Evolutionary conservation across 1,140 invertebrate species (phyloP).

Genomic region (Oedothorax gibbosus): DNA sequence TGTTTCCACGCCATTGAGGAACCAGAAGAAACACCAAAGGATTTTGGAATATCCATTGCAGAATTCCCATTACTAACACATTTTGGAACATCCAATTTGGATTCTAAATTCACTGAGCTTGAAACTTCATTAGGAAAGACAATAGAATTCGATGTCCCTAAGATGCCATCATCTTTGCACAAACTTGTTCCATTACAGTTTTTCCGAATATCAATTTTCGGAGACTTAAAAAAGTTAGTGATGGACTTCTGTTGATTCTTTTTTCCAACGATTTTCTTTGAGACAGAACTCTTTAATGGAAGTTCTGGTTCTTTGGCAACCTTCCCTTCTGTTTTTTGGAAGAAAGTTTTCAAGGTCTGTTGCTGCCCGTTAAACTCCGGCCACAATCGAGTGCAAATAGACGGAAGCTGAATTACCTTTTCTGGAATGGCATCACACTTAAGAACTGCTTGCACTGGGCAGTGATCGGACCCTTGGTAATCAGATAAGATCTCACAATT

Average conservation of each 20-base stretch:
- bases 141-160: background rate
- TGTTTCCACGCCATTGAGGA: constrained; percentile 67
- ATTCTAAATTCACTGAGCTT: no score
- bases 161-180: no score
- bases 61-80: background rate
- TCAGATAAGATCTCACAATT: constrained; percentile 69
- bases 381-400: constrained; percentile 71
- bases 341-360: constrained; percentile 70
- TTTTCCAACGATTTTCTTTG: background rate
- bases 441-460: constrained; percentile 71
- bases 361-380: constrained; percentile 73
- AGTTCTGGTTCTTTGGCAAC: background rate
- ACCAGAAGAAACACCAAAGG: background rate
- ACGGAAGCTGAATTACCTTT: constrained; percentile 65
- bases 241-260: constrained; percentile 54
- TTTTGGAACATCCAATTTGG: no score
- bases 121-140: background rate
- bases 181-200: no score
- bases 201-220: no score
- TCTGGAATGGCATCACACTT: constrained; percentile 64
- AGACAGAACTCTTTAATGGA: background rate
- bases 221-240: constrained; percentile 22
- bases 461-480: constrained; percentile 75
- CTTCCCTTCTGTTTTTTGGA: constrained; percentile 62
- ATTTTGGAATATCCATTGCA: background rate